Evolutionary conservation across 2,888 invertebrate genomes (phyloP), one percentile per base, ranked within the genome.

Genomic region (Phragmatobia fuliginosa): DNA sequence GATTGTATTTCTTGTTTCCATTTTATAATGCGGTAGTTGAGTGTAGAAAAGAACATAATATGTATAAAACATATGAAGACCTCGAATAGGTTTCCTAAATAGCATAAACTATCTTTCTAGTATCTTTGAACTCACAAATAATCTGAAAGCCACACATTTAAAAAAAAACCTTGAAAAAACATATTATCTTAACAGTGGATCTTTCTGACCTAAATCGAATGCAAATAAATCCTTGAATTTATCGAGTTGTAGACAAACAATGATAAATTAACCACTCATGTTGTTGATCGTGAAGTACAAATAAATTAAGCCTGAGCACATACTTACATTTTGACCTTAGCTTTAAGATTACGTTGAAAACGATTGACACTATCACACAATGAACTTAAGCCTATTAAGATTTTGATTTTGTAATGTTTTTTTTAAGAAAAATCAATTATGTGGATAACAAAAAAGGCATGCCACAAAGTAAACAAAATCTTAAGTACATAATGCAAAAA

Each of bases 121-220:
- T 63, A 74, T 32, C 71, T 72, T 56, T 69, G 76, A 76, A 77
- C 82, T 79, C 72, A 66, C 25, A 70, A 79, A 79, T 70, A 75
- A 83, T 77, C 76, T 73, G 73, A 71, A 77, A 72, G 31, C 72
- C 83, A 87, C 83, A 83, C 84, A 86, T 85, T 88, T 90, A 91
- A 89, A 88, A 88, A 87, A 85, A 84, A 84, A 84, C 88, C 91
- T 93, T 91, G 91, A 89, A 86, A 83, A 82, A 81, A 83, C 86
- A 85, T 91, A 56, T 56, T 56, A 91, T 90, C 91, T 85, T 80
- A 77, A 75, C 83, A 86, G 83, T 85, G 83, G 85, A 93, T 93
- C 92, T 88, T 86, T 84, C 81, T 93, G 94, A 94, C 94, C 93
- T 87, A 93, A 91, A 90, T 93, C 79, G 71, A 85, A 85, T 80